Evolutionary conservation across 1,140 invertebrate species (phyloP).

Genomic region (Subanguina moxae): DNA sequence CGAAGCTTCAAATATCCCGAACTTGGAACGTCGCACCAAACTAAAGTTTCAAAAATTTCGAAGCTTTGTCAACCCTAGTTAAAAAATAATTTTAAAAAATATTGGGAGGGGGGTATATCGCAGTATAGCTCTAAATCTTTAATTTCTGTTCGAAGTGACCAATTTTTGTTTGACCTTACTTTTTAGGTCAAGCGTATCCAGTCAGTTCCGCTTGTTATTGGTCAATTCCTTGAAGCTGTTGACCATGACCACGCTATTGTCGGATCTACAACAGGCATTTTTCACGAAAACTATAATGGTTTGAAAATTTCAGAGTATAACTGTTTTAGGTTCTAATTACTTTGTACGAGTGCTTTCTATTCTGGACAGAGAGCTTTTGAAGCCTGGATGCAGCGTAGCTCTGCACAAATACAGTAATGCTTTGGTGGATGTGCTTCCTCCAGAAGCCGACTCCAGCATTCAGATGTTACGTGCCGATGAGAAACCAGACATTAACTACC

Average conservation of each 20-base stretch:
- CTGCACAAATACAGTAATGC: constrained; percentile 97
- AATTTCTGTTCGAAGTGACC: too few relatives aligned
- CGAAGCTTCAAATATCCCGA: too few relatives aligned
- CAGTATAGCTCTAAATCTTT: neutral
- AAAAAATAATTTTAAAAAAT: too few relatives aligned
- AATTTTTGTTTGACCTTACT: neutral
- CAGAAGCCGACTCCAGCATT: constrained; percentile 93
- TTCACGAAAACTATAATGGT: too few relatives aligned
- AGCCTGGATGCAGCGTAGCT: constrained; percentile 90
- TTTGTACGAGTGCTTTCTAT: constrained; percentile 91
- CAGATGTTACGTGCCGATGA: constrained; percentile 96
- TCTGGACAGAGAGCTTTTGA: constrained; percentile 88
- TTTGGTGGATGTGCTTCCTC: constrained; percentile 89
- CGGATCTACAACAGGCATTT: constrained; percentile 71
- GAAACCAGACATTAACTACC: constrained; percentile 93
- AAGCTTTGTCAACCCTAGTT: too few relatives aligned
- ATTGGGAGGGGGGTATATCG: too few relatives aligned
- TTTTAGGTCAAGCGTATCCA: constrained; percentile 86
- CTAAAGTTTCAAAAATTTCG: too few relatives aligned
- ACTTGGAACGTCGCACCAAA: too few relatives aligned
- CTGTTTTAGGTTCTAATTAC: constrained; percentile 78
- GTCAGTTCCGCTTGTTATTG: constrained; percentile 92
- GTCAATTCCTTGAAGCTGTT: constrained; percentile 93
- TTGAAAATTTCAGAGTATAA: neutral
- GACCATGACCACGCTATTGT: constrained; percentile 96